phyloP scores from a whole-genome alignment of 2,888 invertebrate genomes.

The Apoda limacodes region DNA sequence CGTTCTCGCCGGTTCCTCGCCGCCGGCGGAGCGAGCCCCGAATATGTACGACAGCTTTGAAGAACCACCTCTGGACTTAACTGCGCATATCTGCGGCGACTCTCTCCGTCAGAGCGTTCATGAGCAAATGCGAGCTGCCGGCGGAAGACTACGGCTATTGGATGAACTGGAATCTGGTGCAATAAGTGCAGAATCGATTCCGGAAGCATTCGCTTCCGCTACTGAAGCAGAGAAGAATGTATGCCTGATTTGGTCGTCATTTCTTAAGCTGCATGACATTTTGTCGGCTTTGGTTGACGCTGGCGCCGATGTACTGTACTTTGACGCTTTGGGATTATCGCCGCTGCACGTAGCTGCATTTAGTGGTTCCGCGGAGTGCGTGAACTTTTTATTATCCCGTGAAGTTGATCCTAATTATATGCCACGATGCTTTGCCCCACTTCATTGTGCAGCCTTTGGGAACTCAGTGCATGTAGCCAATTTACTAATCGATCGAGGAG shows the following conservation, averaged over 20 bases:
- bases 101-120: slow-evolving; percentile 78
- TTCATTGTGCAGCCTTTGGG: slow-evolving; percentile 92
- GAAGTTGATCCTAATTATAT: slow-evolving; percentile 78
- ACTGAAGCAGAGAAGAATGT: slow-evolving; percentile 78
- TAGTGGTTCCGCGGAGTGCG: slow-evolving; percentile 79
- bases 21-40: slow-evolving; percentile 84
- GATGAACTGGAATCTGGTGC: slow-evolving; percentile 81
- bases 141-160: slow-evolving; percentile 75
- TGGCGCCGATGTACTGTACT: slow-evolving; percentile 79
- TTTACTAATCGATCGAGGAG: slow-evolving; percentile 79
- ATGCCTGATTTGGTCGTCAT: slow-evolving; percentile 80
- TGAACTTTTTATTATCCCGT: slow-evolving; percentile 75
- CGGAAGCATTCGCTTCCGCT: slow-evolving; percentile 63
- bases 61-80: slow-evolving; percentile 76
- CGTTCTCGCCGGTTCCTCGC: slow-evolving; percentile 84
- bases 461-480: slow-evolving; percentile 85
- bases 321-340: slow-evolving; percentile 79
- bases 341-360: slow-evolving; percentile 83
- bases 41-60: slow-evolving; percentile 86
- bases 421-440: slow-evolving; percentile 80
- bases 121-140: slow-evolving; percentile 79
- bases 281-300: slow-evolving; percentile 71
- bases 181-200: slow-evolving; percentile 68
- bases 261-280: slow-evolving; percentile 76
- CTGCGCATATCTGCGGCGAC: slow-evolving; percentile 80